Percentiles rank a stretch among this genome's conserved stretches.
Conservation (phyloP, 92 coral and sea anemone genomes). For the Heteractis magnifica region DNA sequence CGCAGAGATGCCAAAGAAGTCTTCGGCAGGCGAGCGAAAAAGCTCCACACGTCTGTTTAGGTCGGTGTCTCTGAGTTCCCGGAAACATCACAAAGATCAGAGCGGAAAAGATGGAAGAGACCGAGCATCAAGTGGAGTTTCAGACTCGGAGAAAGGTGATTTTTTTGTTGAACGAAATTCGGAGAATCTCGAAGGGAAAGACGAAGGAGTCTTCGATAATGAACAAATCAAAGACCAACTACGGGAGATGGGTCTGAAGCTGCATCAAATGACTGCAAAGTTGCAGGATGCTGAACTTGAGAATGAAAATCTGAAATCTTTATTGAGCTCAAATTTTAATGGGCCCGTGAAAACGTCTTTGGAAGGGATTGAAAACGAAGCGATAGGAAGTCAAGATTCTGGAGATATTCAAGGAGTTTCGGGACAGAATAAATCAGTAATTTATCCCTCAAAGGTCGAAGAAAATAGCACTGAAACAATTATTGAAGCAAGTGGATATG, state of each 20-base stretch:
- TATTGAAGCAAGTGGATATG: constrained; percentile 71
- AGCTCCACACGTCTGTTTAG: constrained; percentile 68
- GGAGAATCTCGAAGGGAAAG: constrained; percentile 58
- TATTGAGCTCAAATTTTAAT: constrained; percentile 59
- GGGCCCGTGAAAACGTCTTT: constrained; percentile 33
- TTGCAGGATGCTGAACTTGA: constrained; percentile 67
- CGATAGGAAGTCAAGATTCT: not conserved
- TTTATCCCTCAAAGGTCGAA: constrained; percentile 77
- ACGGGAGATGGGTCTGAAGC: constrained; percentile 63
- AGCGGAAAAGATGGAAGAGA: constrained; percentile 26
- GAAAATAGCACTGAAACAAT: constrained; percentile 62
- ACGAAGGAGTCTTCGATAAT: constrained; percentile 62
- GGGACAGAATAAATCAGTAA: constrained; percentile 28
- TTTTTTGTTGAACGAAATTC: constrained; percentile 57
- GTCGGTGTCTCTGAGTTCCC: constrained; percentile 72
- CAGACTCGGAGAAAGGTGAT: constrained; percentile 67
- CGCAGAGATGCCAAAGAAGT: constrained; percentile 74
- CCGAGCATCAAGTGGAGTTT: constrained; percentile 60
- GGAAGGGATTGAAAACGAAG: constrained; percentile 24
- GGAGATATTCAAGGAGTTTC: not conserved
- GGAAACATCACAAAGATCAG: constrained; percentile 58
- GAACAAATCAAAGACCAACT: constrained; percentile 63
- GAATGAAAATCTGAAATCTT: constrained; percentile 72
- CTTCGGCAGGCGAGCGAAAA: constrained; percentile 59
- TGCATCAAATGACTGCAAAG: constrained; percentile 62